phyloP scores from a whole-genome alignment of 2,113 vertebrate species.

The Seriola aureovittata region DNA sequence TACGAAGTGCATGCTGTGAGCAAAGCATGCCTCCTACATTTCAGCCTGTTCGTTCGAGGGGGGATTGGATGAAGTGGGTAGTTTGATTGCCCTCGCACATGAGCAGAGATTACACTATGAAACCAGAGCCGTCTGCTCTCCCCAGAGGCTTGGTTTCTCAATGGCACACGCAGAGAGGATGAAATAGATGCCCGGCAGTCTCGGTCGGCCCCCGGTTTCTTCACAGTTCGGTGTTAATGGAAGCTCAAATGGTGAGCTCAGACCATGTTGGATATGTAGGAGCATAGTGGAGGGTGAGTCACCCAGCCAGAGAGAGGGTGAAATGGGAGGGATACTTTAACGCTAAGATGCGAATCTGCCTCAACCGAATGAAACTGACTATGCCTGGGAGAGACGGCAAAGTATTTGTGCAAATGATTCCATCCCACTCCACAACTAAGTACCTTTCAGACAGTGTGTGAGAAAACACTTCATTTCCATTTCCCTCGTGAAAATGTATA shows the following conservation, averaged over 20 bases:
- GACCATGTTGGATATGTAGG: slow-evolving; percentile 34
- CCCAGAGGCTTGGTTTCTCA: slow-evolving; percentile 60
- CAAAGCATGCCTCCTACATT: slow-evolving; percentile 64
- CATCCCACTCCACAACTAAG: slow-evolving; percentile 15
- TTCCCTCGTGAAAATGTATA: not conserved
- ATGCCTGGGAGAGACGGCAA: slow-evolving; percentile 1
- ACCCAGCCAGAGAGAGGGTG: slow-evolving; percentile 18
- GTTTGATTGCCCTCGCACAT: slow-evolving; percentile 61
- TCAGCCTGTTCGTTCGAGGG: slow-evolving; percentile 41
- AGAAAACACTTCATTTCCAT: slow-evolving; percentile 28
- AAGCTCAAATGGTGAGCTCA: slow-evolving; percentile 61
- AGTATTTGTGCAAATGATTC: slow-evolving; percentile 32
- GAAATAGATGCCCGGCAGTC: slow-evolving; percentile 64
- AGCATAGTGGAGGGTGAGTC: slow-evolving; percentile 48
- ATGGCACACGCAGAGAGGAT: slow-evolving; percentile 57
- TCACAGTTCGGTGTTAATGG: slow-evolving; percentile 66
- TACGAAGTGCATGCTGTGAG: slow-evolving; percentile 54
- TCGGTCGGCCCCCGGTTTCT: slow-evolving; percentile 37
- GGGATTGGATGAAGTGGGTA: slow-evolving; percentile 31
- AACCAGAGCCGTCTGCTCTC: slow-evolving; percentile 61
- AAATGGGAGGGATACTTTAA: slow-evolving; percentile 21
- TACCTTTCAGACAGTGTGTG: slow-evolving; percentile 10
- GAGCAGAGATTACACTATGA: slow-evolving; percentile 65
- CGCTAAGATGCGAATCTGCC: slow-evolving; percentile 13
- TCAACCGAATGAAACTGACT: slow-evolving; percentile 30